Evolutionary conservation across 1,140 invertebrate species (phyloP).

Genomic region (Drosophila fuyamai): DNA sequence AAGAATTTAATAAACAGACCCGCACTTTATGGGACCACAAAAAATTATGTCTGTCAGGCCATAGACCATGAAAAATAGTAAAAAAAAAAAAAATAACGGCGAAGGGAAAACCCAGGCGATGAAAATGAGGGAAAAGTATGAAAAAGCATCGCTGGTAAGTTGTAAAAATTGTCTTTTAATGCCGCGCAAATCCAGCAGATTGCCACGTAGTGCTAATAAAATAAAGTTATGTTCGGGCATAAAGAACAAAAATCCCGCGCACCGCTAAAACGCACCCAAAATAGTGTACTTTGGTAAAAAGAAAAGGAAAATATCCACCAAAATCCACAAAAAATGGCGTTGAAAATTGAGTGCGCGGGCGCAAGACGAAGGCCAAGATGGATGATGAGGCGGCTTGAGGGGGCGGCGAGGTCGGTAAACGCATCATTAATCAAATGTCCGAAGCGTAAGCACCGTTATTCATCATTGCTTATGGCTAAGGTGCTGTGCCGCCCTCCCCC

Average conservation of each 20-base stretch:
- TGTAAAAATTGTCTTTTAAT: constrained; percentile 84
- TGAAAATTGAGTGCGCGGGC: constrained; percentile 65
- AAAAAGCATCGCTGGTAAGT: constrained; percentile 77
- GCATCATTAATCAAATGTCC: constrained; percentile 85
- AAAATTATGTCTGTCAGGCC: constrained; percentile 54
- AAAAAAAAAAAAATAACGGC: constrained; percentile 24
- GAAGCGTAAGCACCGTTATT: constrained; percentile 82
- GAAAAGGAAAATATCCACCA: constrained; percentile 32
- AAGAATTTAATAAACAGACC: constrained; percentile 77
- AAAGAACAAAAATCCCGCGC: constrained; percentile 57
- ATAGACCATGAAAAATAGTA: constrained; percentile 55
- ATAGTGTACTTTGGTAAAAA: constrained; percentile 52
- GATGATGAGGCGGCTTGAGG: constrained; percentile 4
- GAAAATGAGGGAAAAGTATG: constrained; percentile 49
- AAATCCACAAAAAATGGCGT: constrained; percentile 67
- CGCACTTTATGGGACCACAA: constrained; percentile 65
- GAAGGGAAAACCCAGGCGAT: constrained; percentile 5
- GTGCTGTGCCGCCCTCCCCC: constrained; percentile 18
- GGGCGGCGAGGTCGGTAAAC: constrained; percentile 61
- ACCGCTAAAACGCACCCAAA: constrained; percentile 46
- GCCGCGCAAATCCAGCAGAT: constrained; percentile 82
- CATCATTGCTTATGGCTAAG: constrained; percentile 78
- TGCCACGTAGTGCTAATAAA: constrained; percentile 83
- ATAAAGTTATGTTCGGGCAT: constrained; percentile 78
- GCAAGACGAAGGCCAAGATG: constrained; percentile 39